Evolutionary conservation across 2,113 vertebrate species (phyloP).

Genomic region (Brachypteracias leptosomus): DNA sequence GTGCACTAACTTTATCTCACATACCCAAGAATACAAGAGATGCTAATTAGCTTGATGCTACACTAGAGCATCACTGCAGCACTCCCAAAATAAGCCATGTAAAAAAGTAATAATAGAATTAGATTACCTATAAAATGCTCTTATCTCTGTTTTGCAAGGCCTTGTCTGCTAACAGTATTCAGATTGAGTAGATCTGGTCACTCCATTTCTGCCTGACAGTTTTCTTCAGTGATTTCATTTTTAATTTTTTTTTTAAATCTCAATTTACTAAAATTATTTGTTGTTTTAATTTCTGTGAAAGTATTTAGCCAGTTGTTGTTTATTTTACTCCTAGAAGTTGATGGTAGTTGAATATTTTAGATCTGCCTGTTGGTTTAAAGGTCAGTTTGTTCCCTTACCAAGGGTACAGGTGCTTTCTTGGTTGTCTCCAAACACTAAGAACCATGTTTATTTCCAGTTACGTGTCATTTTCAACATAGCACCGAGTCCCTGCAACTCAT

Average conservation of each 20-base stretch:
- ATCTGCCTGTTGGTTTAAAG: neutral
- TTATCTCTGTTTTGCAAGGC: neutral
- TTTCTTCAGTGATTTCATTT: neutral
- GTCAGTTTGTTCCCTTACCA: neutral
- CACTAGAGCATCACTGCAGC: neutral
- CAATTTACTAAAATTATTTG: neutral
- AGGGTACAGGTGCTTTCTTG: neutral
- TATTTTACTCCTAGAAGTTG: neutral
- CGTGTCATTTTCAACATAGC: neutral
- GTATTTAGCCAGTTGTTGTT: neutral
- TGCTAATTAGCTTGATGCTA: neutral
- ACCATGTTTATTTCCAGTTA: neutral
- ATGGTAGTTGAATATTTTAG: neutral
- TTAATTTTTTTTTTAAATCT: neutral
- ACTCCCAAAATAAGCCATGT: neutral
- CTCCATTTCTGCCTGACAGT: neutral
- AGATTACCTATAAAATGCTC: neutral
- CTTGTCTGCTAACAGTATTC: neutral
- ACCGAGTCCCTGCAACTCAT: neutral
- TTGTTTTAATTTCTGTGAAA: neutral
- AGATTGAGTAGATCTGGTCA: neutral
- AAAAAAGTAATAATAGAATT: neutral
- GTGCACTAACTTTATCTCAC: neutral
- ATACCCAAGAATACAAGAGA: neutral
- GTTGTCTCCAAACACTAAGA: neutral